Conservation (phyloP, 2,113 vertebrate genomes). For the Nesogale talazaci region DNA sequence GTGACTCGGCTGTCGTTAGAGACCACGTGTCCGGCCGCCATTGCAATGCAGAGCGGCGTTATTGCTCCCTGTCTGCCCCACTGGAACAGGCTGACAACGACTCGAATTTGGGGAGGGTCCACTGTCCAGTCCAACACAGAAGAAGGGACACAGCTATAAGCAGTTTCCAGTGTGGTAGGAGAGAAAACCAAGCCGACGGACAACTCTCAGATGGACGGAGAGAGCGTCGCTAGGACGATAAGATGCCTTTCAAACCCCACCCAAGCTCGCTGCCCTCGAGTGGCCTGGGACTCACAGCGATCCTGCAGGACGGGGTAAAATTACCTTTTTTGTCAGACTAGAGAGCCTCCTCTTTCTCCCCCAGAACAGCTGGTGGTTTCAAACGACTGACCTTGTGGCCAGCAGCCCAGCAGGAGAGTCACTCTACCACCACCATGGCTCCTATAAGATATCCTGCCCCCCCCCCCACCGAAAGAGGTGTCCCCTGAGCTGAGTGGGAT, state of each 20-base stretch:
- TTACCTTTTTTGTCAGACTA: too few relatives aligned
- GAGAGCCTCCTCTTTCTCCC: too few relatives aligned
- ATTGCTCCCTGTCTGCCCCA: slow-evolving; percentile 13
- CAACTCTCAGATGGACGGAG: neutral
- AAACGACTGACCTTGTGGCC: too few relatives aligned
- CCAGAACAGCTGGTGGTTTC: too few relatives aligned
- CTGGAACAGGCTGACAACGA: neutral
- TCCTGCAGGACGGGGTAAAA: too few relatives aligned
- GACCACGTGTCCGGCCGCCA: neutral
- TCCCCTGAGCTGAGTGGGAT: neutral
- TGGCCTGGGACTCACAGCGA: too few relatives aligned
- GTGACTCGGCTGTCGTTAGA: neutral
- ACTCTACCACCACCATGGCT: too few relatives aligned
- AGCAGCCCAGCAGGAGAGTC: too few relatives aligned
- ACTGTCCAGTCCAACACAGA: neutral
- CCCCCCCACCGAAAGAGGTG: neutral
- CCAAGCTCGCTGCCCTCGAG: too few relatives aligned
- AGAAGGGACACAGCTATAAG: neutral
- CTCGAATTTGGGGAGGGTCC: neutral
- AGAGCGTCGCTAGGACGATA: neutral
- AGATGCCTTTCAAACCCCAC: too few relatives aligned
- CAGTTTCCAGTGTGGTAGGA: neutral
- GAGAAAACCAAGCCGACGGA: neutral
- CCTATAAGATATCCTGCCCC: neutral
- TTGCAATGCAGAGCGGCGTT: neutral